phyloP scores from a whole-genome alignment of 1,140 invertebrate species.

The Aphidius gifuensis region DNA sequence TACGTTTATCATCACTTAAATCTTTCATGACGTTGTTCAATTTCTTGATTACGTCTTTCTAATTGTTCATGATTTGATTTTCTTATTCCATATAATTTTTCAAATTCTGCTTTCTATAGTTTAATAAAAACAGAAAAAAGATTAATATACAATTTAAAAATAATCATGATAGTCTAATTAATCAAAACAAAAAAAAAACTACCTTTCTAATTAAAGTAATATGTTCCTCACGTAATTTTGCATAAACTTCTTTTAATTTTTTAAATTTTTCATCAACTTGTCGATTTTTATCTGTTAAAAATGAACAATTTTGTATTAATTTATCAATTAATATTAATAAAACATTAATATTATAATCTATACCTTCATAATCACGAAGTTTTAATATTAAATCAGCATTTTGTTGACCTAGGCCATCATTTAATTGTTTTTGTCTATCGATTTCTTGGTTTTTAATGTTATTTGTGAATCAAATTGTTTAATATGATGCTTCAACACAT shows the following conservation, averaged over 20 bases:
- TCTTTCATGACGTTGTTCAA: conserved; percentile 56
- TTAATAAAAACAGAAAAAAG: not conserved
- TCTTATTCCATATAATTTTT: conserved; percentile 66
- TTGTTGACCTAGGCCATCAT: conserved; percentile 60
- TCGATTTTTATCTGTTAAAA: conserved; percentile 71
- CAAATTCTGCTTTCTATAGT: conserved; percentile 80
- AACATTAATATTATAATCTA: conserved; percentile 31
- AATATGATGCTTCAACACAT: conserved; percentile 58
- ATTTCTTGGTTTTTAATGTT: conserved; percentile 57
- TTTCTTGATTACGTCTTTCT: conserved; percentile 56
- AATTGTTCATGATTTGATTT: conserved; percentile 57
- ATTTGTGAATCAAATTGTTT: conserved; percentile 45
- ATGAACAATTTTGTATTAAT: conserved; percentile 14
- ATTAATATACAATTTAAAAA: too few species aligned
- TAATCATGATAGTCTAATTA: not conserved
- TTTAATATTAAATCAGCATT: conserved; percentile 54
- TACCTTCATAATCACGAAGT: conserved; percentile 65
- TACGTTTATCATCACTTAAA: conserved; percentile 65
- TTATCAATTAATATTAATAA: conserved; percentile 23
- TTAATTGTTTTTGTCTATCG: conserved; percentile 61
- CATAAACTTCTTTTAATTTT: conserved; percentile 94
- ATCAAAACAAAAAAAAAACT: not conserved
- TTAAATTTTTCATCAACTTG: conserved; percentile 89
- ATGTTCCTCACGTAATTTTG: conserved; percentile 93
- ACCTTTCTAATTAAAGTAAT: conserved; percentile 84